These are phyloP conservation scores for Melanaphis sacchari DNA, from an alignment of 1,140 invertebrate genomes.

Conservation along the genomic window DNA sequence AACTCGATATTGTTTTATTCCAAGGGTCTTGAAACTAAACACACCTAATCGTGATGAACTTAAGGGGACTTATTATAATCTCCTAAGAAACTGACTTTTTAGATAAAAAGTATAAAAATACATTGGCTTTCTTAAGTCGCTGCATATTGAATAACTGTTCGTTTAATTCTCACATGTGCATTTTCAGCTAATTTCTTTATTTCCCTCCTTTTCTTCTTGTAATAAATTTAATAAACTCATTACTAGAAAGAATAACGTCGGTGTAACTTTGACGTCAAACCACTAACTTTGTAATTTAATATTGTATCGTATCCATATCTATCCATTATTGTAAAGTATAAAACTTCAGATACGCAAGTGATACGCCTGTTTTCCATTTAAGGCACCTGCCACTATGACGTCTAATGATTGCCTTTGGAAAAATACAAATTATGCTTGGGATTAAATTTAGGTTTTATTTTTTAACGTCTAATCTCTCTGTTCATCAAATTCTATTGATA, in stretches of 20 bases:
- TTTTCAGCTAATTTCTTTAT: not conserved
- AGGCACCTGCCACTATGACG: not conserved
- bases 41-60: not conserved
- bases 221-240: not conserved
- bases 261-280: not conserved
- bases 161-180: not conserved
- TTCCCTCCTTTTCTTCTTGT: too few species aligned
- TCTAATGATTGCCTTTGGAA: constrained; percentile 7
- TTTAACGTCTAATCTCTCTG: not conserved
- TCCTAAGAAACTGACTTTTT: not conserved
- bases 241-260: not conserved
- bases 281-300: not conserved
- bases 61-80: not conserved
- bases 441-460: not conserved
- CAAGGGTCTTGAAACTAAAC: not conserved
- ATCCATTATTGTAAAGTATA: not conserved
- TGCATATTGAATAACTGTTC: not conserved
- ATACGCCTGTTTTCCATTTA: not conserved
- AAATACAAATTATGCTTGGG: constrained; percentile 25
- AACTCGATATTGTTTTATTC: not conserved
- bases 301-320: not conserved
- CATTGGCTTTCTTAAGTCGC: not conserved
- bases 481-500: not conserved
- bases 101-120: too few species aligned
- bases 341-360: not conserved